phyloP scores from a whole-genome alignment of 2,113 vertebrate genomes.

The Rafetus swinhoei region DNA sequence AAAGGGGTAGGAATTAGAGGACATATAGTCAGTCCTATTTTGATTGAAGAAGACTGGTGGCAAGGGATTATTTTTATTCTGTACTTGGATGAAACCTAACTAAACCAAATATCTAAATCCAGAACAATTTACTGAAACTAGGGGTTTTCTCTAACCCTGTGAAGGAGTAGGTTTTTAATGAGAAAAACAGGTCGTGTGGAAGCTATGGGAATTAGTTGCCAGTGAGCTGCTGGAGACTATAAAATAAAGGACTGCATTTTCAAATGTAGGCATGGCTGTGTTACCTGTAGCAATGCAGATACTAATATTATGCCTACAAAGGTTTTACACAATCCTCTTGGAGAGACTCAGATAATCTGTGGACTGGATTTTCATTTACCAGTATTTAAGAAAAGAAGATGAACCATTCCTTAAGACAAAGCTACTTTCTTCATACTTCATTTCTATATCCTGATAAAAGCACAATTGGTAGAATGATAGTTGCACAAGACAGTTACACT shows the following conservation, averaged over 20 bases:
- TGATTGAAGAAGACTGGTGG: background rate
- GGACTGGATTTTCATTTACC: background rate
- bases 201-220: background rate
- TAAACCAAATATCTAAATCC: background rate
- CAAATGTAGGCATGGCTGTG: background rate
- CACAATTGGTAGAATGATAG: background rate
- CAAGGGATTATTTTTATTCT: background rate
- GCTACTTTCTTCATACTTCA: background rate
- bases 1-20: background rate
- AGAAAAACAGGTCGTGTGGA: background rate
- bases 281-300: background rate
- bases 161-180: background rate
- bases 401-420: background rate
- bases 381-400: background rate
- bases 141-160: background rate
- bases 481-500: background rate
- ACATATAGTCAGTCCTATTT: background rate
- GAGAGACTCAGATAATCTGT: rapidly evolving
- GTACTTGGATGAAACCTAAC: background rate
- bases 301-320: background rate
- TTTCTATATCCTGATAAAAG: background rate
- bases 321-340: background rate
- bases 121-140: background rate
- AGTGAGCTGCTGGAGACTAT: background rate
- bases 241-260: background rate